These are phyloP conservation scores for Poecilia velifera DNA, from an alignment of 2,797 vertebrate species.

Conservation along the genomic window DNA sequence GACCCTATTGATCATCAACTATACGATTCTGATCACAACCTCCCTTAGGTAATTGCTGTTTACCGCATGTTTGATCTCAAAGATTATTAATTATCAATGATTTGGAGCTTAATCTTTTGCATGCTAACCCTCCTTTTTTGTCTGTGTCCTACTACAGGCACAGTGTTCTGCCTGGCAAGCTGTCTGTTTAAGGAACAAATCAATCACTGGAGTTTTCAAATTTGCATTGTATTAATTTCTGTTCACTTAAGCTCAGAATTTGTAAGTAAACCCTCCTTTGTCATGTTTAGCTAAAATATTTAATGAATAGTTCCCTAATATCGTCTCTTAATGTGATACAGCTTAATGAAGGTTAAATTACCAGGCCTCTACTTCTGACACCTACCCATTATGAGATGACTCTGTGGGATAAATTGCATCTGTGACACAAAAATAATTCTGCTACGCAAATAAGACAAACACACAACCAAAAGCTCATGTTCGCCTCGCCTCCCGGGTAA, in stretches of 20 bases:
- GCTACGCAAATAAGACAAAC: constrained; percentile 36
- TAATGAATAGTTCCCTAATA: constrained; percentile 75
- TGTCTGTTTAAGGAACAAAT: constrained; percentile 48
- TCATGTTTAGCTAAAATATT: constrained; percentile 67
- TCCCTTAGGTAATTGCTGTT: constrained; percentile 60
- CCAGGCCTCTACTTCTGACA: constrained; percentile 65
- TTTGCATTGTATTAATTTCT: constrained; percentile 59
- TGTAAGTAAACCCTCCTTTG: constrained; percentile 61
- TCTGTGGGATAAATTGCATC: constrained; percentile 51
- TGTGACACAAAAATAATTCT: constrained; percentile 48
- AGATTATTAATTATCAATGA: constrained; percentile 58
- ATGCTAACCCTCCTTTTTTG: constrained; percentile 1
- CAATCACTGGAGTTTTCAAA: constrained; percentile 38
- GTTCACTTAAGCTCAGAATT: constrained; percentile 51
- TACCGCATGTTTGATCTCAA: constrained; percentile 48
- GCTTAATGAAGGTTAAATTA: constrained; percentile 74
- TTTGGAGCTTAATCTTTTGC: constrained; percentile 28
- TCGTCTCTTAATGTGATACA: constrained; percentile 70
- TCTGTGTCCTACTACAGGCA: background rate
- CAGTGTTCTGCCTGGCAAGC: constrained; percentile 18
- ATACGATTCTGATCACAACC: constrained; percentile 53
- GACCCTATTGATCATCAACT: constrained; percentile 57
- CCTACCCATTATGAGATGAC: constrained; percentile 60
- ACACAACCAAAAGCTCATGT: constrained; percentile 53
- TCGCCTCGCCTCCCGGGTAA: constrained; percentile 58